A percentile compares a stretch with the other conserved stretches of the same genome.
Conservation (phyloP, 2,888 invertebrate genomes). For the Lysandra coridon region DNA sequence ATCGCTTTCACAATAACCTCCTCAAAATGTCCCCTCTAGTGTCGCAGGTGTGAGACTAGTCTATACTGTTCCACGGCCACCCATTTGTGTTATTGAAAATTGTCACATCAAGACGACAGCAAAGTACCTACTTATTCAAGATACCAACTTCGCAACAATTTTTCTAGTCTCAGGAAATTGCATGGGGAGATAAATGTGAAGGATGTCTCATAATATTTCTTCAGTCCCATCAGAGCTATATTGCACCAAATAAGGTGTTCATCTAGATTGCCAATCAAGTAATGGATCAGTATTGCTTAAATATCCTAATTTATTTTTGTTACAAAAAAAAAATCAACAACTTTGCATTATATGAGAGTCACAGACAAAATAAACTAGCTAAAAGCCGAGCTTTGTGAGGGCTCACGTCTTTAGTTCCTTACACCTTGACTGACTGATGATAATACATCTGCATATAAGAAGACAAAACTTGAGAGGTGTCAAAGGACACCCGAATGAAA, state of each 20-base stretch:
- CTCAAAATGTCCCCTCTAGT: slow-evolving; percentile 36
- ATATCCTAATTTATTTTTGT: not conserved
- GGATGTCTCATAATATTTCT: not conserved
- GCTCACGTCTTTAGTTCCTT: too few relatives aligned
- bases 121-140: slow-evolving; percentile 31
- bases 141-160: slow-evolving; percentile 25
- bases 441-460: too few relatives aligned
- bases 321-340: not conserved
- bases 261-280: not conserved
- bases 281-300: not conserved
- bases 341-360: too few relatives aligned
- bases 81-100: slow-evolving; percentile 56
- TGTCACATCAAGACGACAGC: slow-evolving; percentile 36
- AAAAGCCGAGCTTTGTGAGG: too few relatives aligned
- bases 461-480: too few relatives aligned
- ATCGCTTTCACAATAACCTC: slow-evolving; percentile 21
- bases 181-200: slow-evolving; percentile 21
- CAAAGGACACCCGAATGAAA: too few relatives aligned
- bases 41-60: slow-evolving; percentile 44
- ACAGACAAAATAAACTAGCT: too few relatives aligned
- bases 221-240: not conserved
- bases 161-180: slow-evolving; percentile 22
- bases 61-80: slow-evolving; percentile 39
- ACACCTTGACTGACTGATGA: too few relatives aligned
- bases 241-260: not conserved